These are phyloP conservation scores for Cyaniris semiargus DNA, from an alignment of 2,888 invertebrate genomes.

Conservation along the genomic window DNA sequence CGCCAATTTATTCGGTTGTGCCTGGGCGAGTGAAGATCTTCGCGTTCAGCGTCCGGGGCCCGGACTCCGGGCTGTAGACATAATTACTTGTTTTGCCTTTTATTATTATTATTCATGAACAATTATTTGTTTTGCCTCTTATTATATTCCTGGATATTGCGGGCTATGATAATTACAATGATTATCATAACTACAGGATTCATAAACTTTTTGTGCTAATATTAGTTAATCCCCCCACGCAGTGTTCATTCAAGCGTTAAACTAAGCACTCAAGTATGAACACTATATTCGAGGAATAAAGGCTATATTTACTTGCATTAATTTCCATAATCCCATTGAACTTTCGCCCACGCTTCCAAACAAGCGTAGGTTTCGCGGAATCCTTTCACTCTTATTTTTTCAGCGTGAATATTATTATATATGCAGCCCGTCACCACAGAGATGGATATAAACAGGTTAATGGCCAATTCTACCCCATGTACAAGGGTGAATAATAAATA, in stretches of 20 bases:
- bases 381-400: constrained; percentile 10
- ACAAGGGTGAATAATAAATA: neutral
- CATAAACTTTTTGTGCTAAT: neutral
- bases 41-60: too few species aligned
- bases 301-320: neutral
- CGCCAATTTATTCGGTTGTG: too few species aligned
- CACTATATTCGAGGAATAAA: neutral
- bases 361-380: constrained; percentile 12
- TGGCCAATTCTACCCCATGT: neutral
- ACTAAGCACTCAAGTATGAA: neutral
- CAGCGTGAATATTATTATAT: neutral
- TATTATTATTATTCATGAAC: too few species aligned
- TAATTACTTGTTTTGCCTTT: too few species aligned
- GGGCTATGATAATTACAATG: too few species aligned
- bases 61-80: too few species aligned
- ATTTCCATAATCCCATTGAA: neutral
- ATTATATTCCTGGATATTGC: too few species aligned
- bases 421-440: neutral
- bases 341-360: neutral
- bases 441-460: constrained; percentile 7
- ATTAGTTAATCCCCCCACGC: neutral
- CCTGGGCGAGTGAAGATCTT: too few species aligned
- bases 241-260: neutral
- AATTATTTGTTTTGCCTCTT: too few species aligned
- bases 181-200: neutral